Conservation (phyloP, 2,888 invertebrate species). For the Nineta flava region DNA sequence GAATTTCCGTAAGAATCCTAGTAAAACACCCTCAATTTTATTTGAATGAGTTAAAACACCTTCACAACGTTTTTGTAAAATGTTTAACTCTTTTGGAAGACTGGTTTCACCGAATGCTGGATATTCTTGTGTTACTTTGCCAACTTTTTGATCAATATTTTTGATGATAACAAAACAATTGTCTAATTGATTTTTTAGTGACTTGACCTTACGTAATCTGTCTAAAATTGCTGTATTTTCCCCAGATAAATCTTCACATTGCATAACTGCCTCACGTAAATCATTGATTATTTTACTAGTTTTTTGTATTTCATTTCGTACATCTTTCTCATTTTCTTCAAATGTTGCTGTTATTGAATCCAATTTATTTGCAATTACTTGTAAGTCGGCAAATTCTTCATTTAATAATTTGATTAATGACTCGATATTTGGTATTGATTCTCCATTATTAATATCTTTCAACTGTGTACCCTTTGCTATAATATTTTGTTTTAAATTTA, state of each 20-base stretch:
- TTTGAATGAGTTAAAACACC: slow-evolving; percentile 60
- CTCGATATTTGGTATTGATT: slow-evolving; percentile 50
- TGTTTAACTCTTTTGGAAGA: slow-evolving; percentile 65
- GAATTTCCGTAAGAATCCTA: slow-evolving; percentile 71
- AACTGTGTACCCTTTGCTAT: slow-evolving; percentile 66
- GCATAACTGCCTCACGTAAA: slow-evolving; percentile 68
- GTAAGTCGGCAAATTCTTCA: slow-evolving; percentile 61
- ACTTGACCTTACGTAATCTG: slow-evolving; percentile 58
- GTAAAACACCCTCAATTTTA: slow-evolving; percentile 63
- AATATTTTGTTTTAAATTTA: slow-evolving; percentile 60
- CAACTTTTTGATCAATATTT: slow-evolving; percentile 49
- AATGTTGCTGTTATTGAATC: slow-evolving; percentile 56
- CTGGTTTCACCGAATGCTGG: slow-evolving; percentile 64
- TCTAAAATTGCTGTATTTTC: slow-evolving; percentile 70
- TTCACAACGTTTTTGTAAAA: slow-evolving; percentile 71
- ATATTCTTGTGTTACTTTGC: slow-evolving; percentile 54
- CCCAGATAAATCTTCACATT: slow-evolving; percentile 80
- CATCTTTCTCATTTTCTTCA: slow-evolving; percentile 54
- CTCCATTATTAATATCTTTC: slow-evolving; percentile 53
- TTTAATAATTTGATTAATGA: slow-evolving; percentile 50
- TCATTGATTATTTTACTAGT: slow-evolving; percentile 53
- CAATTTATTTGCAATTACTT: slow-evolving; percentile 55
- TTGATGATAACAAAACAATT: slow-evolving; percentile 50
- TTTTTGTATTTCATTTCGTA: slow-evolving; percentile 55
- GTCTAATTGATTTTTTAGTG: slow-evolving; percentile 53